Conservation (phyloP, 2,797 vertebrate species). For the Danionella dracula region DNA sequence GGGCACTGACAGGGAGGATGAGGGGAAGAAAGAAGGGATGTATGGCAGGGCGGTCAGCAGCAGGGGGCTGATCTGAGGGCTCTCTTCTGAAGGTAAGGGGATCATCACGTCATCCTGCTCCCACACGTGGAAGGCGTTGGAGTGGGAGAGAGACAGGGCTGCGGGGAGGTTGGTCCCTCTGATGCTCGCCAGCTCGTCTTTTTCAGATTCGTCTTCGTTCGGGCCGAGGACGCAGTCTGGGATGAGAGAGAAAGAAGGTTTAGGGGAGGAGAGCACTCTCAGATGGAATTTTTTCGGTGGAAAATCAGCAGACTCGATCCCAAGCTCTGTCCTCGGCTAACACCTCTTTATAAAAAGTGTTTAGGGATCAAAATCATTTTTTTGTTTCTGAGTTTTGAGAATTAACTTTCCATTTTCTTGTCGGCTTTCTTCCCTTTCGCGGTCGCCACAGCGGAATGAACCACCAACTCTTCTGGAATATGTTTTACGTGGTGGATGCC, state of each 20-base stretch:
- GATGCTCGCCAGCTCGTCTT: slow-evolving; percentile 40
- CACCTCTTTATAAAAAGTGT: too few species aligned
- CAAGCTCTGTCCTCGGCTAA: too few species aligned
- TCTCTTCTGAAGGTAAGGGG: slow-evolving; percentile 52
- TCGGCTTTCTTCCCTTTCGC: too few species aligned
- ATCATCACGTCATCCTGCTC: slow-evolving; percentile 70
- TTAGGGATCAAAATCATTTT: too few species aligned
- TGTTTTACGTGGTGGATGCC: too few species aligned
- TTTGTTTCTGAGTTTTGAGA: too few species aligned
- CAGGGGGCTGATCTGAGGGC: slow-evolving; percentile 59
- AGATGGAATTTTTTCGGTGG: too few species aligned
- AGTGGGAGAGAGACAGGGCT: slow-evolving; percentile 55
- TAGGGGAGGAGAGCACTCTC: too few species aligned
- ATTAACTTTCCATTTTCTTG: too few species aligned
- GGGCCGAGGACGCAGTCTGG: slow-evolving; percentile 67
- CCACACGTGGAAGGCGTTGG: slow-evolving; percentile 72
- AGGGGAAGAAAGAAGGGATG: slow-evolving; percentile 70
- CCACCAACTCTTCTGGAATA: too few species aligned
- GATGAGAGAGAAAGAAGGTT: background rate
- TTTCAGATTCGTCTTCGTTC: slow-evolving; percentile 55
- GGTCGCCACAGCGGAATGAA: too few species aligned
- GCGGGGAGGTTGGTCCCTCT: slow-evolving; percentile 45
- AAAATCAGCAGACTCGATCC: too few species aligned
- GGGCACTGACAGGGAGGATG: slow-evolving; percentile 41
- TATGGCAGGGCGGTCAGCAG: slow-evolving; percentile 63